phyloP scores from a whole-genome alignment of 2,113 vertebrate species.

The Atractosteus spatula region DNA sequence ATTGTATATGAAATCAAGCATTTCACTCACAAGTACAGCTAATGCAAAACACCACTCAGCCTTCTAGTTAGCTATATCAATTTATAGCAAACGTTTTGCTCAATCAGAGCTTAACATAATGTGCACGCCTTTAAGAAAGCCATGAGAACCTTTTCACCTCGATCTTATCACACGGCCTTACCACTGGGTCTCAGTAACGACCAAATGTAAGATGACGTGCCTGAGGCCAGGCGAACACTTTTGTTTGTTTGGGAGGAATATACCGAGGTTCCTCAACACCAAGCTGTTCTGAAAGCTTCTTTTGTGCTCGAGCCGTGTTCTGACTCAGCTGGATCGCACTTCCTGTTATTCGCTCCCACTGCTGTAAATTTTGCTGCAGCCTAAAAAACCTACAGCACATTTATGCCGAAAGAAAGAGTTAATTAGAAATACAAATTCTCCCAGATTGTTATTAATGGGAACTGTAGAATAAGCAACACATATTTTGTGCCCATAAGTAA shows the following conservation, averaged over 20 bases:
- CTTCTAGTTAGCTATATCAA: too few species aligned
- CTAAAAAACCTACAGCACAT: constrained; percentile 69
- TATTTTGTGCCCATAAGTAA: constrained; percentile 97
- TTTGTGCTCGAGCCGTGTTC: constrained; percentile 46
- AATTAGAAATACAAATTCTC: constrained; percentile 99
- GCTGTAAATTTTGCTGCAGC: constrained; percentile 43
- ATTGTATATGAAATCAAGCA: too few species aligned
- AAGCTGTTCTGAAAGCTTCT: constrained; percentile 61
- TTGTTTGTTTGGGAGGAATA: constrained; percentile 56
- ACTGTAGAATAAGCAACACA: constrained; percentile 86
- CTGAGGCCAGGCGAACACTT: too few species aligned
- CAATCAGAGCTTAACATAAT: too few species aligned
- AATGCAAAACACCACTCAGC: too few species aligned
- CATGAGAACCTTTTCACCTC: too few species aligned
- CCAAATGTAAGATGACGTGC: too few species aligned
- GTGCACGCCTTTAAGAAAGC: too few species aligned
- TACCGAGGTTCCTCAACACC: constrained; percentile 48
- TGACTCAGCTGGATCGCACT: constrained; percentile 61
- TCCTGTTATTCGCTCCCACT: constrained; percentile 56
- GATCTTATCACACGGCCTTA: too few species aligned
- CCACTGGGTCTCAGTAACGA: too few species aligned
- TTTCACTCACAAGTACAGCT: too few species aligned
- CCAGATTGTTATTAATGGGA: constrained; percentile 96
- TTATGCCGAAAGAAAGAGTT: constrained; percentile 92
- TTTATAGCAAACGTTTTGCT: too few species aligned